A percentile compares a stretch with the other conserved stretches of the same genome.
Conservation (phyloP, 2,888 invertebrate genomes). For the Phlogophora meticulosa region DNA sequence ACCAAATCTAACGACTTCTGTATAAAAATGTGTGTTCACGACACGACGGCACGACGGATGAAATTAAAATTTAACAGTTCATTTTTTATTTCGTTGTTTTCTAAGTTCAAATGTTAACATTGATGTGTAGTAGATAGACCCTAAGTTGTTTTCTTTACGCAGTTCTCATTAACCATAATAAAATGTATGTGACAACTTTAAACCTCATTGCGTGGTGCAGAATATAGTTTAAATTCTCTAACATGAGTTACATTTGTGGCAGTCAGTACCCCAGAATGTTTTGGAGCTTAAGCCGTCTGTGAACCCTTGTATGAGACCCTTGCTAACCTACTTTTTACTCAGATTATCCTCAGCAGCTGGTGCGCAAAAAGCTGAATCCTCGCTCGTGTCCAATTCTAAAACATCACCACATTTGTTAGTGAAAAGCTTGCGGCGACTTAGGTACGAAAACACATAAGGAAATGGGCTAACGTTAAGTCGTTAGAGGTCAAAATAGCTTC, state of each 20-base stretch:
- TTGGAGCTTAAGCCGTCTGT: slow-evolving; percentile 26
- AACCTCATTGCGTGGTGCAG: neutral
- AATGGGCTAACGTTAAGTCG: slow-evolving; percentile 20
- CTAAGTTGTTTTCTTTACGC: too few species aligned
- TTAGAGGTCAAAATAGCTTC: slow-evolving; percentile 34
- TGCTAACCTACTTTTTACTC: slow-evolving; percentile 27
- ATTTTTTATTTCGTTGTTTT: too few species aligned
- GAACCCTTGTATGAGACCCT: slow-evolving; percentile 16
- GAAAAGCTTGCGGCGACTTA: slow-evolving; percentile 20
- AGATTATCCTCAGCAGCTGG: slow-evolving; percentile 11
- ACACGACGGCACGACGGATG: too few species aligned
- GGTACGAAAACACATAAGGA: slow-evolving; percentile 18
- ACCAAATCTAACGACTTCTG: too few species aligned
- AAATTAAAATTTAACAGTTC: too few species aligned
- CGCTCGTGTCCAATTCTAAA: slow-evolving; percentile 17
- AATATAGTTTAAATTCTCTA: slow-evolving; percentile 3
- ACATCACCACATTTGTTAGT: slow-evolving; percentile 46
- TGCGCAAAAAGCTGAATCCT: slow-evolving; percentile 21
- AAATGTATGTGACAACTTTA: too few species aligned
- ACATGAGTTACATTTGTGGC: slow-evolving; percentile 4
- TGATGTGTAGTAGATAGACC: too few species aligned
- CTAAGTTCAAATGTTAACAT: too few species aligned
- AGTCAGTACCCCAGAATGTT: slow-evolving; percentile 7
- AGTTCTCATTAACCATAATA: too few species aligned
- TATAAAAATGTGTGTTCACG: too few species aligned